Base-by-base conservation (phyloP, 2,797 vertebrate genomes). In the Neomorphus geoffroyi region DNA sequence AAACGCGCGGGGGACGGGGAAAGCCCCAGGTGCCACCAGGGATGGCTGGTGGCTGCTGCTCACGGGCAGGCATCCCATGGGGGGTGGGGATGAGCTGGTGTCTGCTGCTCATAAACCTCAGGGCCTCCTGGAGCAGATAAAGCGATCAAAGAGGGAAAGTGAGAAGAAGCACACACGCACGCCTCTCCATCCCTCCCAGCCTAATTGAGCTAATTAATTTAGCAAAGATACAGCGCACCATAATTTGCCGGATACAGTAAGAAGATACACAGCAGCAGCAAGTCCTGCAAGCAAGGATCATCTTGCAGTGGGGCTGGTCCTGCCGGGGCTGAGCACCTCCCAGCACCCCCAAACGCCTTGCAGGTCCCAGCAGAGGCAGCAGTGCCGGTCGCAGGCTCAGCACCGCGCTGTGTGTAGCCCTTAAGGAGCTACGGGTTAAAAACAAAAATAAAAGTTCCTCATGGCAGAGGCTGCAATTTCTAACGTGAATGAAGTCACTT, bases 191-290 rank as follows among this genome's bases (percentile, higher is more conserved):
- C 57, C 80, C 85, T 93, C 80, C 53, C 80, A 88, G 84, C 65
- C 87, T 96, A 84, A 91, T 54, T 64, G 78, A 67, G 75, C 86
- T 96, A 94, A 96, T 94, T 94, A 93, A 95, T 91, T 96, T 95
- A 93, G 73, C 48, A 33, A 79, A 88, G 94, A 92, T 17, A 56
- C 87, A 86, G 87, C 9, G 12, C 67, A 13, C 90, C 61, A 71
- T 90, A 87, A 95, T 94, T 93, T 91, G 81, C 75, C 90, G 93
- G 77, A 94, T 93, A 89, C 69, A 17, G 46, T 61, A 86, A 50
- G 86, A 79, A 70, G 80, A 74, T 69, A 66, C 10, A 2, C 54
- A 80, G 78, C 77, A 54, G 80, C 79, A 83, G 75, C 18, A 73
- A 56, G 46, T 17, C 51, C 67, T 80, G 54, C 41, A 64, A 21